These are phyloP conservation scores for Calyptomena viridis DNA, from an alignment of 2,113 vertebrate genomes.

Conservation along the genomic window DNA sequence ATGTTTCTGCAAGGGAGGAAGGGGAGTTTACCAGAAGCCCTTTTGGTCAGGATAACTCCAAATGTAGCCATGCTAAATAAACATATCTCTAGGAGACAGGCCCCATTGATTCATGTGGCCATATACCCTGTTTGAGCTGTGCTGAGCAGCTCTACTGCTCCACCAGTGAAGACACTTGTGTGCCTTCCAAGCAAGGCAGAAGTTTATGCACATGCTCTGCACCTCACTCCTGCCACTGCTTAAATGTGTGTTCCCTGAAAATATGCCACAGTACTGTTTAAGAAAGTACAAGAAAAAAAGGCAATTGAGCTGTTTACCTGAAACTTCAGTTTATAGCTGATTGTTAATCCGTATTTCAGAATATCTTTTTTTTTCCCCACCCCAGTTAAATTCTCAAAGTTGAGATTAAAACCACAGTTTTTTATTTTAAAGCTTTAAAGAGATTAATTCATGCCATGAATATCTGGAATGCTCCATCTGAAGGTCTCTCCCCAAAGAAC, in stretches of 20 bases:
- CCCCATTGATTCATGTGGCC: background rate
- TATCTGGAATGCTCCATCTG: constrained; percentile 1
- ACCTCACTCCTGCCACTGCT: background rate
- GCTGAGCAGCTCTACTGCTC: background rate
- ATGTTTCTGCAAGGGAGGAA: background rate
- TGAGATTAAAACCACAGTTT: background rate
- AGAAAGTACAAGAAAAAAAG: background rate
- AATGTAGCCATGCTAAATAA: background rate
- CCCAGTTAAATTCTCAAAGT: background rate
- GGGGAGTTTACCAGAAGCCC: background rate
- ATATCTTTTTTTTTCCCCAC: background rate
- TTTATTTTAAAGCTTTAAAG: background rate
- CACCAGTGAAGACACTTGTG: background rate
- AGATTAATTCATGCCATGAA: background rate
- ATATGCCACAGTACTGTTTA: background rate
- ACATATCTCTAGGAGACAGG: background rate
- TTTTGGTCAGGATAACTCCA: background rate
- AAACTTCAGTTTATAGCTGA: background rate
- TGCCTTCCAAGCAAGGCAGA: background rate
- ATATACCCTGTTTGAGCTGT: background rate
- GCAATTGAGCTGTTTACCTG: background rate
- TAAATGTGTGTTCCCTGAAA: background rate
- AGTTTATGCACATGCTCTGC: background rate
- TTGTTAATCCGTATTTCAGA: background rate
- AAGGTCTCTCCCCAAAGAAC: background rate